Evolutionary conservation across 2,113 vertebrate species (phyloP), one percentile per base, ranked within the genome.

Genomic region (Tachysurus vachellii): DNA sequence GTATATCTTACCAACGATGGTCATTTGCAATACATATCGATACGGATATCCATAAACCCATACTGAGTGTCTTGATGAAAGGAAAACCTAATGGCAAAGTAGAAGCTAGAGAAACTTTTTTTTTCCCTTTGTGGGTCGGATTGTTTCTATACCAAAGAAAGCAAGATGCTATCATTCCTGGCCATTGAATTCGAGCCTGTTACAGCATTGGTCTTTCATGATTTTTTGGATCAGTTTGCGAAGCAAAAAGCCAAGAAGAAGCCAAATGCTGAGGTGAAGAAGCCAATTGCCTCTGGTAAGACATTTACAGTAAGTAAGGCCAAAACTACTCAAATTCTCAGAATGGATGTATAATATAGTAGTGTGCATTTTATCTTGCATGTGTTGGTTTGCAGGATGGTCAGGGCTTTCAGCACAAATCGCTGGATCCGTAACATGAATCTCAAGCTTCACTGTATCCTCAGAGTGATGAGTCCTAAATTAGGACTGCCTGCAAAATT

Each of bases 401-500:
- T 75, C 71, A 75, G 36, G 42, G 31, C 66, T 70, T 70, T 14
- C 17, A 17, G 68, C 28, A 73, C 44, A 16, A 73, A 73, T 47
- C 36, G 26, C 36, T 75, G 17, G 71, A 47, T 47, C 71, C 47
- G 10, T 47, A 47, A 21, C 19, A 44, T 75, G 44, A 28, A 26
- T 59, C 66, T 85, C 70, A 47, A 54, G 70, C 36, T 4, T 57
- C 53, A 26, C 31, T n/a, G 28, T 28, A 56, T 56, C 36, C 36
- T 73, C 36, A 42, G 53, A 59, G 53, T 10, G 56, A 47, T 85
- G 70, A 21, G 7, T 59, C 70, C 61, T 16, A 61, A 57, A 56
- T 70, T 28, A 75, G 56, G 23, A 21, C 68, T 73, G 31, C 10
- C 26, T 84, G 68, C 75, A 47, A 71, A 84, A 84, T 84, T 36